A percentile compares a stretch with the other conserved stretches of the same genome.
Conservation (phyloP, 2,113 vertebrate genomes). For the Odocoileus virginianus region DNA sequence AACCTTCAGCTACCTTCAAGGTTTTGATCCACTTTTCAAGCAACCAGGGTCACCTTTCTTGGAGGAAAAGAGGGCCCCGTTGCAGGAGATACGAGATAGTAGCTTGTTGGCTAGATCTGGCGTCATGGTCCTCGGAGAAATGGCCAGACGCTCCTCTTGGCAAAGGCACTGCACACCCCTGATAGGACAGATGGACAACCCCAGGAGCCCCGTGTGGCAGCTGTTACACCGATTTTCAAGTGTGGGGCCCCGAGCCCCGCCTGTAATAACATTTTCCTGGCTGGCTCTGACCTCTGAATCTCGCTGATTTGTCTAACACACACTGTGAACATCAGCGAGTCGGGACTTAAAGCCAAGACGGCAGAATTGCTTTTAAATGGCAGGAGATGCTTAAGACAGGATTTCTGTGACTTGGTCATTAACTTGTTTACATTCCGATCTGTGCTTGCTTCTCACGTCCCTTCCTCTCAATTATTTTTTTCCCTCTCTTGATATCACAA, state of each 20-base stretch:
- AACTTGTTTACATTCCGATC: background rate
- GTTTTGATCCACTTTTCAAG: background rate
- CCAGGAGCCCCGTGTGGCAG: conserved; percentile 9
- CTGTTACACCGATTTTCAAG: conserved; percentile 24
- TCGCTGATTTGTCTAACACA: conserved; percentile 52
- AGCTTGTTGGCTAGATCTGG: background rate
- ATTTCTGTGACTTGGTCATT: conserved; percentile 29
- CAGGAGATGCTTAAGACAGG: conserved; percentile 28
- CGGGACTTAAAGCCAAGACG: conserved; percentile 38
- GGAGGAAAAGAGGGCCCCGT: background rate
- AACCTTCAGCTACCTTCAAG: background rate
- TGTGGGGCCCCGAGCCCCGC: background rate
- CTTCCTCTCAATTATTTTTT: background rate
- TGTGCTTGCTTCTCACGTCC: background rate
- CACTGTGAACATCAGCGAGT: conserved; percentile 26
- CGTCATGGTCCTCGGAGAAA: background rate
- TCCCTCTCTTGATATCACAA: background rate
- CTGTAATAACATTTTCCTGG: conserved; percentile 50
- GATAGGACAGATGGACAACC: background rate
- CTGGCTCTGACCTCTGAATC: conserved; percentile 48
- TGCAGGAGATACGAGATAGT: background rate
- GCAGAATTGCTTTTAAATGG: conserved; percentile 49
- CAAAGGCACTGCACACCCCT: background rate
- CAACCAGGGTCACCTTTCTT: background rate
- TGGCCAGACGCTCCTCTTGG: background rate